Base-by-base conservation (phyloP, 2,888 invertebrate genomes). In the Brachyopa scutellaris region DNA sequence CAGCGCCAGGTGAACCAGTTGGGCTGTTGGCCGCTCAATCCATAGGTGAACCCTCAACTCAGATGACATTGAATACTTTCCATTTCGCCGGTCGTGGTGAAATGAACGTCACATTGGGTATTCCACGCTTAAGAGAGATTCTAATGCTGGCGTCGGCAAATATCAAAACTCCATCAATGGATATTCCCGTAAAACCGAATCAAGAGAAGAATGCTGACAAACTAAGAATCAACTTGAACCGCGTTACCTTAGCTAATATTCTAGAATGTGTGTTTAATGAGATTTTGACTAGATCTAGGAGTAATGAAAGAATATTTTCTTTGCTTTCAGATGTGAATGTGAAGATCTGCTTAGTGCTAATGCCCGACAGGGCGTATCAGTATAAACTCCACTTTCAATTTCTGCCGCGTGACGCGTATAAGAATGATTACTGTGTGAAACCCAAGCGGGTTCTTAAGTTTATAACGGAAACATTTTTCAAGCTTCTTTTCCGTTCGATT, bases 61-160 rank as follows among this genome's bases (percentile, higher is more conserved):
- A 99, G 93, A 99, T 99, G 99, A 99, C 99, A 87, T 91, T 99
- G 89, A 99, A 99, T 90, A 99, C 99, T 38, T 99, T 99, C 91
- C 99, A 99, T 89, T 99, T 99, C 90, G 99, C 99, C 86, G 99
- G 99, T 88, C 95, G 99, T 91, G 99, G 99, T 92, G 99, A 99
- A 91, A 99, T 99, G 99, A 99, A 99, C 92, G 99, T 99, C 0
- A 99, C 99, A 0, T 92, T 99, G n/a, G 99, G 99, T 92, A 99
- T 99, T 86, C 99, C 99, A 0, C 94, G 99, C 86, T 92, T 99
- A 3, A 92, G 98, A 86, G 99, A 99, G 93, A 98, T 99, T 86
- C 92, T 99, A 0, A 99, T 99, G 99, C 95, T 95, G 87, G 99
- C 98, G 0, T 96, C 97, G 0, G 94, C 93, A n/a, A 95, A 95